phyloP scores from a whole-genome alignment of 2,888 invertebrate genomes.

The Orthonevra nobilis region DNA sequence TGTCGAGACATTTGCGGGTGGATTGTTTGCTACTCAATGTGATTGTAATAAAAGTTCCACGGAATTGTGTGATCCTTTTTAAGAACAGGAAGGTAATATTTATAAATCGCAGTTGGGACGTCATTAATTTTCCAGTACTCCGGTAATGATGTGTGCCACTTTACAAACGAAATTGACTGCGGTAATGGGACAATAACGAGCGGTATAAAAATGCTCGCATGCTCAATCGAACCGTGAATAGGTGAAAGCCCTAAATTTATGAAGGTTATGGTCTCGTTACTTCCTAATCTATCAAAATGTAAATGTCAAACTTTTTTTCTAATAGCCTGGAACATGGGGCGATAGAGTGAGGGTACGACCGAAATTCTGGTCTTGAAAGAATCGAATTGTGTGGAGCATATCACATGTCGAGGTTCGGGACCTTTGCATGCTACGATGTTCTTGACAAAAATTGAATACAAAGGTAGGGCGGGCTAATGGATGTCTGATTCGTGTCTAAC shows the following conservation, averaged over 20 bases:
- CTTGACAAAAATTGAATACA: neutral
- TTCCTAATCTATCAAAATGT: slow-evolving; percentile 2
- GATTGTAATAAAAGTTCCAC: slow-evolving; percentile 34
- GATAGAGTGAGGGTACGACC: too few species aligned
- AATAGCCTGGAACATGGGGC: neutral
- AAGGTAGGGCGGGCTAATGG: neutral
- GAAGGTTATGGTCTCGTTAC: neutral
- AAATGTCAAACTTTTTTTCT: neutral
- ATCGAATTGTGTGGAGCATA: neutral
- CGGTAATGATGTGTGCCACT: slow-evolving; percentile 27
- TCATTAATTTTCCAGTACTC: slow-evolving; percentile 44
- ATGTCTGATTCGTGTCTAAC: slow-evolving; percentile 6
- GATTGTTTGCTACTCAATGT: too few species aligned
- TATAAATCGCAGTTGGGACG: slow-evolving; percentile 24
- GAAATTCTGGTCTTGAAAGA: too few species aligned
- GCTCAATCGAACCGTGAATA: too few species aligned
- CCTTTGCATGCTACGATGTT: neutral
- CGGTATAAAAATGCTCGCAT: slow-evolving; percentile 23
- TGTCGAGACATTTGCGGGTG: too few species aligned
- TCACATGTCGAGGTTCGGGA: slow-evolving; percentile 4
- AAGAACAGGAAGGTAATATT: slow-evolving; percentile 25
- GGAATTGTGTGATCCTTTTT: neutral
- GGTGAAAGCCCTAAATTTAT: neutral
- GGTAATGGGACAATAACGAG: neutral
- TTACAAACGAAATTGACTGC: neutral